Evolutionary conservation across 1,140 invertebrate genomes (phyloP).

Genomic region (Trachymyrmex cornetzi): DNA sequence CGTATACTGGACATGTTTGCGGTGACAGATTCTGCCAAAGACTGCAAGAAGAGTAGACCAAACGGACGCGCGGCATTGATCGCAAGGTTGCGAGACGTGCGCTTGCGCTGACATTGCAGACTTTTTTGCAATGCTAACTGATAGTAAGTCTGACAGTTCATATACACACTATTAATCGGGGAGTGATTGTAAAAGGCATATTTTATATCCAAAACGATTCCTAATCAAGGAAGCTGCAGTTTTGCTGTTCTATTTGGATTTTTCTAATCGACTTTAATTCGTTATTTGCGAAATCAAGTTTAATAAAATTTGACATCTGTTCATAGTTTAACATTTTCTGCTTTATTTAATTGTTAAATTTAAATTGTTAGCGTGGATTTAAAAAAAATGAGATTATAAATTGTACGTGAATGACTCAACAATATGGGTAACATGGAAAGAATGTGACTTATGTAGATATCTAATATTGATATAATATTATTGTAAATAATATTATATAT

Average conservation of each 20-base stretch:
- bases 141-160: background rate
- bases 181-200: background rate
- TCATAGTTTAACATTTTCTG: slow-evolving; percentile 2
- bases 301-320: background rate
- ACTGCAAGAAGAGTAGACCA: slow-evolving; percentile 37
- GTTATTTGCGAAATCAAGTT: slow-evolving; percentile 4
- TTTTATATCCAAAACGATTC: background rate
- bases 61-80: slow-evolving; percentile 34
- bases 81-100: background rate
- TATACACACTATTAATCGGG: background rate
- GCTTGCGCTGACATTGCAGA: background rate
- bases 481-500: background rate
- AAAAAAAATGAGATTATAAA: background rate
- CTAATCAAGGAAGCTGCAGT: background rate
- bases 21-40: background rate
- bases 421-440: background rate
- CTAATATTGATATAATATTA: background rate
- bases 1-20: slow-evolving; percentile 8
- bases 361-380: background rate
- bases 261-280: background rate
- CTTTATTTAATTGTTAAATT: background rate
- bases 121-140: background rate
- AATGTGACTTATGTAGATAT: background rate
- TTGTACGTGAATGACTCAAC: background rate
- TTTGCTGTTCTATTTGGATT: background rate